Evolutionary conservation across 2,113 vertebrate species (phyloP), one percentile per base, ranked within the genome.

Genomic region (Regulus satrapa): DNA sequence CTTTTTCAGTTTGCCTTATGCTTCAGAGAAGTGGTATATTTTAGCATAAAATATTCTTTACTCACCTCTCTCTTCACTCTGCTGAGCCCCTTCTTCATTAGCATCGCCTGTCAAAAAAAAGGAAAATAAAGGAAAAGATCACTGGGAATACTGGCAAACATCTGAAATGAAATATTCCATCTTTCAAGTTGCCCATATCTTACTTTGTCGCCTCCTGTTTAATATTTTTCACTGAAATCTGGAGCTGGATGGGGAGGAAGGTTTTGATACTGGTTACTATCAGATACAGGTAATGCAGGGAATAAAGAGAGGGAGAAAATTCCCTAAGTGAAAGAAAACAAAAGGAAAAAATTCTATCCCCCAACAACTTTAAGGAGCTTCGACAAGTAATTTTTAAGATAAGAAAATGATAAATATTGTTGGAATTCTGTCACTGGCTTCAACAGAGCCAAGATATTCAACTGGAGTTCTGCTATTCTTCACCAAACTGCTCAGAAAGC

Each of bases 21-120:
- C 36, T 90, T 88, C 5, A 7, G 7, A 64, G 15, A 86, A 76
- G 20, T 9, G 19, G 69, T 66, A n/a, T 10, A 41, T 83, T 93
- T 89, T 59, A 83, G 67, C n/a, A 77, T 23, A 62, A 96, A 91
- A 78, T 18, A 79, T 20, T 89, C 51, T 84, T 91, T 90, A 96
- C 94, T 94, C 94, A 98, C 98, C 97, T 97, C 90, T 55, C 36
- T 97, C 97, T 91, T 98, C 96, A 91, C 73, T 97, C 92, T 95
- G 89, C 38, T 98, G 95, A 85, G 75, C 89, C 61, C 75, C 96
- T 85, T 97, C 97, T 94, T 97, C 97, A 74, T 92, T 96, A 88
- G 87, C 82, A 89, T 97, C 97, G 80, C 92, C 97, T 98, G 82
- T 79, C 83, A 81, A 93, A 85, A 84, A 49, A 85, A 84, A 49